Conservation (phyloP, 2,888 invertebrate genomes). For the Nomada ferruginata region DNA sequence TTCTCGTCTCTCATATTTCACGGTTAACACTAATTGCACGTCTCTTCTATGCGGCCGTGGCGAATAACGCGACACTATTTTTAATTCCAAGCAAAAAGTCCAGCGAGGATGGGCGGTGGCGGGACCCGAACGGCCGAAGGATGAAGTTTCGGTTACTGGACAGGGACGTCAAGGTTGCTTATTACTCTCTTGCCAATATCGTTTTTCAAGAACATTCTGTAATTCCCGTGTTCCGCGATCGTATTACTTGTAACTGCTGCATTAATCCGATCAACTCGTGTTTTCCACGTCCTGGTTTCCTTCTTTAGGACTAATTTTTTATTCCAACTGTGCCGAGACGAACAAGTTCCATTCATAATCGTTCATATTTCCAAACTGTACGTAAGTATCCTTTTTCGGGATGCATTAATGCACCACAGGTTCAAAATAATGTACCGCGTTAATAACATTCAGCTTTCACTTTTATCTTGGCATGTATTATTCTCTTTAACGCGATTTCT, state of each 20-base stretch:
- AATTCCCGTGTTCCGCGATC: no score
- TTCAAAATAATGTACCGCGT: not conserved
- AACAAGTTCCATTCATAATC: no score
- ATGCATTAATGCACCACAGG: no score
- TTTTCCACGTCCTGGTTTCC: no score
- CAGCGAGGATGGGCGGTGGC: not conserved
- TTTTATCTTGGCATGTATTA: not conserved
- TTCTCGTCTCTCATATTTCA: constrained; percentile 67
- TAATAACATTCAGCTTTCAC: not conserved
- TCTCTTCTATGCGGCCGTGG: not conserved
- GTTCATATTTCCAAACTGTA: no score
- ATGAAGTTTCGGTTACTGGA: constrained; percentile 15
- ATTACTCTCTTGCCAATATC: constrained; percentile 9
- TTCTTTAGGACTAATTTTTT: no score
- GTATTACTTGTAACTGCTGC: no score
- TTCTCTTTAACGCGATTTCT: not conserved
- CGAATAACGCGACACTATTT: not conserved
- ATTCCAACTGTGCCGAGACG: no score
- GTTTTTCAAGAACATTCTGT: not conserved
- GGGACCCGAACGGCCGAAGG: constrained; percentile 30
- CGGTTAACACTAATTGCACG: constrained; percentile 20
- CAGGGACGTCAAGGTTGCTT: not conserved
- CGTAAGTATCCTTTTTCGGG: no score
- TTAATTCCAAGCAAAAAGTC: constrained; percentile 41
- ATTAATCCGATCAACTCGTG: no score